A percentile compares a stretch with the other conserved stretches of the same genome.
Conservation (phyloP, 2,888 invertebrate species). For the Mechanitis mazaeus region DNA sequence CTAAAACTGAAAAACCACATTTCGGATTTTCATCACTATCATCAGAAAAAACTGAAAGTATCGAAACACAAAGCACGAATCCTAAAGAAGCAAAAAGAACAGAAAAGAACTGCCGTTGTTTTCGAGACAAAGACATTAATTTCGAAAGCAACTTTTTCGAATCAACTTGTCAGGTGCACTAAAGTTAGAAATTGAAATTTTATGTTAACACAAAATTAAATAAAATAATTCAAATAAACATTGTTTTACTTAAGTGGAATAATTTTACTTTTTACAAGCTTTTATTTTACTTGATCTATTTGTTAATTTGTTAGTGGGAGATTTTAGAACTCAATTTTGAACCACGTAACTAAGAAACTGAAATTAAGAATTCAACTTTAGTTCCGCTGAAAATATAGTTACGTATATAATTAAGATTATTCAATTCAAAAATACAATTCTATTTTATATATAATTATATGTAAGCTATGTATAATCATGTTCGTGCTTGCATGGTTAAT, state of each 20-base stretch:
- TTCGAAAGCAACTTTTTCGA: constrained; percentile 30
- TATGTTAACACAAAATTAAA: constrained; percentile 10
- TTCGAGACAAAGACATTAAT: constrained; percentile 36
- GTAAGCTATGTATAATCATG: no score
- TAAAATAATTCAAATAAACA: not conserved
- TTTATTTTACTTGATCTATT: no score
- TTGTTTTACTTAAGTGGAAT: not conserved
- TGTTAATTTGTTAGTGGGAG: no score
- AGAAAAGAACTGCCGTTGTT: constrained; percentile 27
- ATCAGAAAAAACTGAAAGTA: constrained; percentile 1
- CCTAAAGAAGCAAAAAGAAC: constrained; percentile 18
- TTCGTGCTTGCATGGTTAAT: no score
- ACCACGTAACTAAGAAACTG: no score
- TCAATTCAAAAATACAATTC: no score
- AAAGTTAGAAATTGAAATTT: constrained; percentile 22
- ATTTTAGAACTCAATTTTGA: no score
- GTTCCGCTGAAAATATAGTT: no score
- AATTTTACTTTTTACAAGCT: no score
- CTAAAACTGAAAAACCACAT: not conserved
- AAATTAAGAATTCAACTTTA: no score
- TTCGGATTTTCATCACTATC: constrained; percentile 1
- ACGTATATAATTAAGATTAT: no score
- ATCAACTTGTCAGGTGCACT: constrained; percentile 27
- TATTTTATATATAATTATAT: no score
- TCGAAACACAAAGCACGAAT: not conserved